Conservation (phyloP, 2,113 vertebrate genomes). For the Oncorhynchus clarkii region DNA sequence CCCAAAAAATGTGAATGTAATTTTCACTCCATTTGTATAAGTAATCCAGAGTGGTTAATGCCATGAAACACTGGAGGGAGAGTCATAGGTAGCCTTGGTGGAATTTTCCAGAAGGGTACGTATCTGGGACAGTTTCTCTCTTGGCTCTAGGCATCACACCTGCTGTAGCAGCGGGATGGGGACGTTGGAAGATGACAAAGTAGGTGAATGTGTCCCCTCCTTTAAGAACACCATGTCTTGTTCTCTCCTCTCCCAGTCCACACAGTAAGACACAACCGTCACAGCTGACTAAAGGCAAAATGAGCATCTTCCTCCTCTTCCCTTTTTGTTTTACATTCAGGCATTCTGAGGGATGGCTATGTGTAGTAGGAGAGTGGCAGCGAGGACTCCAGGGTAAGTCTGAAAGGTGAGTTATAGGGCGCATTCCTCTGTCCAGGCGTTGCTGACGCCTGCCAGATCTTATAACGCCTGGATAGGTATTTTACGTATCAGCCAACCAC, state of each 20-base stretch:
- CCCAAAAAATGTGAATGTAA: neutral
- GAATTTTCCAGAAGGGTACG: constrained; percentile 40
- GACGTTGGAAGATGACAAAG: constrained; percentile 44
- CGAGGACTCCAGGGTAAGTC: neutral
- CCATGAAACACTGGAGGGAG: constrained; percentile 3
- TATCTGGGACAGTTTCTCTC: constrained; percentile 52
- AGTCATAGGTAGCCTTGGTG: constrained; percentile 33
- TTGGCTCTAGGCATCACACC: constrained; percentile 51
- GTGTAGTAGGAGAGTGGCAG: constrained; percentile 1
- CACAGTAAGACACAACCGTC: constrained; percentile 17
- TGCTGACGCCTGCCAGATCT: no score
- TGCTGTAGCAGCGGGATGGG: constrained; percentile 49
- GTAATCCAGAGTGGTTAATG: constrained; percentile 8
- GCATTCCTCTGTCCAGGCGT: no score
- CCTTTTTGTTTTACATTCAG: constrained; percentile 37
- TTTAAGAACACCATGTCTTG: constrained; percentile 41
- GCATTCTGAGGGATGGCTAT: constrained; percentile 10
- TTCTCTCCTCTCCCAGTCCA: constrained; percentile 23
- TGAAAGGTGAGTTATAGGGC: neutral
- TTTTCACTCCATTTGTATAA: neutral
- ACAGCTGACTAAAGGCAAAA: constrained; percentile 16
- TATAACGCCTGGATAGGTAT: no score
- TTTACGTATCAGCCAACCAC: no score
- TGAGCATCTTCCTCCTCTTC: constrained; percentile 10
- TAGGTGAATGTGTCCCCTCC: constrained; percentile 52